These are phyloP conservation scores for Mimumesa dahlbomi DNA, from an alignment of 2,888 invertebrate genomes.

Conservation along the genomic window DNA sequence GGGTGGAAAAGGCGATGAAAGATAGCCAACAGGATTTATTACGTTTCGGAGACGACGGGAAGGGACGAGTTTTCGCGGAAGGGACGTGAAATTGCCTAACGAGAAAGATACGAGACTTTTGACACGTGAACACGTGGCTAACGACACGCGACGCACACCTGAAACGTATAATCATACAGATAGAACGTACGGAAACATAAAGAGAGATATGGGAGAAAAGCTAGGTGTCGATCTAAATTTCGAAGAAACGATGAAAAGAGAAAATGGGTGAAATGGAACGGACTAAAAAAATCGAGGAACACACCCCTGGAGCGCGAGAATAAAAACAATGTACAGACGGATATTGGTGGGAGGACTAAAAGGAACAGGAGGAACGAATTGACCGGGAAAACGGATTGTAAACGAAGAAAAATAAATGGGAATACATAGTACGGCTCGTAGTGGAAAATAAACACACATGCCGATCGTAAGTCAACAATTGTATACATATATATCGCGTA, in stretches of 20 bases:
- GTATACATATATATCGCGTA: neutral
- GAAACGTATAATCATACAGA: no score
- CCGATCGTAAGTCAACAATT: constrained; percentile 3
- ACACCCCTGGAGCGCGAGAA: constrained; percentile 4
- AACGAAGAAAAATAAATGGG: constrained; percentile 1
- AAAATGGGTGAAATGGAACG: neutral
- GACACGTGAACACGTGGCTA: no score
- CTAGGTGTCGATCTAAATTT: no score
- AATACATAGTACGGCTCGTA: neutral
- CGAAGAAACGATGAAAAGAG: no score
- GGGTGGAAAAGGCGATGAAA: neutral
- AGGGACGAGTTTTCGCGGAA: neutral
- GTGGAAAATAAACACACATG: neutral
- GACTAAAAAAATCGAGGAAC: neutral
- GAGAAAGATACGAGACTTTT: no score
- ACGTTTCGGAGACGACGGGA: constrained; percentile 17
- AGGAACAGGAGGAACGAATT: neutral
- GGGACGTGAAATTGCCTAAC: neutral
- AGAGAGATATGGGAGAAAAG: no score
- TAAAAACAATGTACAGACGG: neutral
- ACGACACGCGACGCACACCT: no score
- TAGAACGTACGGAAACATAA: no score
- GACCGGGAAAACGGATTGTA: neutral
- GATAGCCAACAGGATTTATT: constrained; percentile 27
- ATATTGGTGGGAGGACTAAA: neutral